A percentile compares a stretch with the other conserved stretches of the same genome.
Evolutionary conservation across 2,888 invertebrate species (phyloP).

Genomic region (Neria commutata): DNA sequence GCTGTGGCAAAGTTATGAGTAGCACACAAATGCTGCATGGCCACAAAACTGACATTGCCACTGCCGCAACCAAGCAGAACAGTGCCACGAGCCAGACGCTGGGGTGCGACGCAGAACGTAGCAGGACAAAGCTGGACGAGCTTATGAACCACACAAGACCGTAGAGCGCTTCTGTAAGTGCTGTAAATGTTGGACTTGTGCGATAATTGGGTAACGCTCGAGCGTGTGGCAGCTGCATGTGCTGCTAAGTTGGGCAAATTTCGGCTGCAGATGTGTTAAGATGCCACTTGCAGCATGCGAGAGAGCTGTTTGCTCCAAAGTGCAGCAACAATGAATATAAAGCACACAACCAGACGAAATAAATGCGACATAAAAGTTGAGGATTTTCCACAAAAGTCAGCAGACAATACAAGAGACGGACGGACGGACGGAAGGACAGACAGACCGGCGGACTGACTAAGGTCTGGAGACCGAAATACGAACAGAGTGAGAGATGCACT

Average conservation of each 20-base stretch:
- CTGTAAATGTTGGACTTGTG: not conserved
- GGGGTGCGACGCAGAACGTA: too few relatives aligned
- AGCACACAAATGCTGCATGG: constrained; percentile 37
- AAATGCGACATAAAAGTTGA: too few relatives aligned
- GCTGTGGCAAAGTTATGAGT: constrained; percentile 32
- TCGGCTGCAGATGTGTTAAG: not conserved
- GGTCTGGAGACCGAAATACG: too few relatives aligned
- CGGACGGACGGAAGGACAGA: constrained; percentile 15
- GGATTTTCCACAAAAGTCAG: constrained; percentile 43
- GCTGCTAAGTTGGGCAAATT: constrained; percentile 14
- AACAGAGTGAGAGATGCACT: too few relatives aligned
- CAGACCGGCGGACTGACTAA: not conserved
- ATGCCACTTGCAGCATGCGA: not conserved
- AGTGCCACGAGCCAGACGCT: too few relatives aligned
- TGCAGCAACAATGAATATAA: too few relatives aligned
- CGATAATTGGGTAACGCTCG: constrained; percentile 5
- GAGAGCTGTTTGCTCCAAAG: too few relatives aligned
- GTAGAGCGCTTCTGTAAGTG: too few relatives aligned
- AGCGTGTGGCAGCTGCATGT: too few relatives aligned
- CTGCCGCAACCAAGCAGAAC: too few relatives aligned
- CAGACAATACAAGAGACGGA: constrained; percentile 45
- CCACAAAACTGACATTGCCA: constrained; percentile 45
- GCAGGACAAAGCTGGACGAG: constrained; percentile 1
- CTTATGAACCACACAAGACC: constrained; percentile 21
- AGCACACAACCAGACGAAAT: constrained; percentile 14